A percentile compares a stretch with the other conserved stretches of the same genome.
These are phyloP conservation scores for Lasioglossum vierecki DNA, from an alignment of 2,888 invertebrate species.

Conservation along the genomic window DNA sequence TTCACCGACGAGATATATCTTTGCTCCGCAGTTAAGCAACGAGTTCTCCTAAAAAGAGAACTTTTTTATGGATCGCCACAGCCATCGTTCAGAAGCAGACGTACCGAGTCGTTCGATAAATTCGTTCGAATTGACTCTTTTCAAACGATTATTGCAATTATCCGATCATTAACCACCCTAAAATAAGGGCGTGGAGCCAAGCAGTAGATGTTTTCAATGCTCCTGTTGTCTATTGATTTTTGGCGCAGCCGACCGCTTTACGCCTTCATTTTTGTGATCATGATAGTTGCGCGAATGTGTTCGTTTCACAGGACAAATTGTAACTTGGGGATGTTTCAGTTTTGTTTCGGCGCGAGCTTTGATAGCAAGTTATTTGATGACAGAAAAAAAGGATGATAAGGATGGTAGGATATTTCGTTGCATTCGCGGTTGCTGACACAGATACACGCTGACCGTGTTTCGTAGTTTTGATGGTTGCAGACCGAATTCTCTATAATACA, in stretches of 20 bases:
- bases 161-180: not conserved
- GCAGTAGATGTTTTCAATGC: not conserved
- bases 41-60: not conserved
- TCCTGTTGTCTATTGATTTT: not conserved
- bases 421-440: not conserved
- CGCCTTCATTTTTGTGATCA: no score
- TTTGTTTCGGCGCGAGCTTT: not conserved
- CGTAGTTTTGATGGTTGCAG: not conserved
- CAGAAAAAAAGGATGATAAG: not conserved
- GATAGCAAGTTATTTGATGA: not conserved
- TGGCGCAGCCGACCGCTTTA: no score
- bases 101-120: constrained; percentile 28
- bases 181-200: not conserved
- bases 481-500: not conserved
- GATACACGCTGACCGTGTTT: not conserved
- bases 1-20: not conserved
- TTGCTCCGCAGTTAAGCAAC: not conserved
- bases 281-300: not conserved
- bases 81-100: not conserved
- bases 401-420: not conserved
- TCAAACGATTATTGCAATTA: not conserved
- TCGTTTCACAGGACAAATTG: not conserved
- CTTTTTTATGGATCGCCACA: constrained; percentile 5
- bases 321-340: not conserved
- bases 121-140: not conserved